A percentile compares a stretch with the other conserved stretches of the same genome.
These are phyloP conservation scores for Bibio marci DNA, from an alignment of 2,888 invertebrate species.

Conservation along the genomic window DNA sequence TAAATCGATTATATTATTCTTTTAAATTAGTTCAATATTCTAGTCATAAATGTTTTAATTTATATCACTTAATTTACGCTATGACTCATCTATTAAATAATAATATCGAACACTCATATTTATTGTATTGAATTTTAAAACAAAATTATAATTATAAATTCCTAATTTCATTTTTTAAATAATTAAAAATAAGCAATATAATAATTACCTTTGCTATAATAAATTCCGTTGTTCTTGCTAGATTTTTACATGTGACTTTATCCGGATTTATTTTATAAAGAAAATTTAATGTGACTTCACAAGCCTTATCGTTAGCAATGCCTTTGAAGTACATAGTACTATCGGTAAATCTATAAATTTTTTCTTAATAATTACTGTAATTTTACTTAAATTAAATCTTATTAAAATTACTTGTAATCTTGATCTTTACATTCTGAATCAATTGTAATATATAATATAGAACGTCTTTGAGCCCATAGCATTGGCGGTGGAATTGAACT, in stretches of 20 bases:
- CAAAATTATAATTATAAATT: too few relatives aligned
- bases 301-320: constrained; percentile 62
- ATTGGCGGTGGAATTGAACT: constrained; percentile 53
- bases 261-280: constrained; percentile 68
- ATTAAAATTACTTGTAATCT: constrained; percentile 45
- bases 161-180: too few relatives aligned
- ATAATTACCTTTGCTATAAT: constrained; percentile 40
- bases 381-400: constrained; percentile 11
- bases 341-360: constrained; percentile 40
- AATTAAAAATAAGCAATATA: background rate
- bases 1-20: too few relatives aligned
- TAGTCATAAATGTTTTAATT: too few relatives aligned
- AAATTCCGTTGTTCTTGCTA: constrained; percentile 59
- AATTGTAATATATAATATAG: constrained; percentile 71
- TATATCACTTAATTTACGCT: too few relatives aligned
- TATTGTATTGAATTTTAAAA: too few relatives aligned
- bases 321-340: constrained; percentile 69
- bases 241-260: constrained; percentile 52
- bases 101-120: too few relatives aligned
- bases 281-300: constrained; percentile 78
- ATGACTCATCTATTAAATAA: too few relatives aligned
- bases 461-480: constrained; percentile 84
- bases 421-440: constrained; percentile 82
- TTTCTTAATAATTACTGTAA: background rate
- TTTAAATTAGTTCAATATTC: too few relatives aligned